These are phyloP conservation scores for Xiphorhynchus elegans DNA, from an alignment of 2,113 vertebrate genomes.

Conservation along the genomic window DNA sequence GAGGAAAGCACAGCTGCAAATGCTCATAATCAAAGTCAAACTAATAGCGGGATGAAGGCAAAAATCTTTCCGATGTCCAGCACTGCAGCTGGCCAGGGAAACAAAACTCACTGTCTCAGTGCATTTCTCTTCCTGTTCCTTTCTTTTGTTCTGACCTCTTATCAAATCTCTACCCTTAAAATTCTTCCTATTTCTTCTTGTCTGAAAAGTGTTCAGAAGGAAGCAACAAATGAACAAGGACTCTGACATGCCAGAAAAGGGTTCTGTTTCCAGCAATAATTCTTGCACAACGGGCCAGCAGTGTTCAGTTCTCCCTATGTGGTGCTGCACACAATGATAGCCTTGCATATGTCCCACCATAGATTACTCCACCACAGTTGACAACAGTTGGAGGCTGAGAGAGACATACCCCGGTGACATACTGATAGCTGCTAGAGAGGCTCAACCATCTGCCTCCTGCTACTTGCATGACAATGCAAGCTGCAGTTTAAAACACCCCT, in stretches of 20 bases:
- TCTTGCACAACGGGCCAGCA: background rate
- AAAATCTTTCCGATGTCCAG: background rate
- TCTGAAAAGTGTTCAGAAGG: background rate
- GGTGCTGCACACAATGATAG: background rate
- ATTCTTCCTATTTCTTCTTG: background rate
- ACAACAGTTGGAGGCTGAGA: slow-evolving; percentile 38
- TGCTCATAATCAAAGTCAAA: background rate
- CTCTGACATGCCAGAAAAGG: background rate
- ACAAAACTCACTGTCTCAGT: background rate
- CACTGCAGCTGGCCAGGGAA: background rate
- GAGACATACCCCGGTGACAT: background rate
- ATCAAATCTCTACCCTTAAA: background rate
- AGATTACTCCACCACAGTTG: slow-evolving; percentile 29
- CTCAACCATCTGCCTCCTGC: slow-evolving; percentile 29
- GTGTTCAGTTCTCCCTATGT: background rate
- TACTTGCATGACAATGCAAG: background rate
- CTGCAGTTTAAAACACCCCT: background rate
- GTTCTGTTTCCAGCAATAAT: background rate
- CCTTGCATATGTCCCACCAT: slow-evolving; percentile 8
- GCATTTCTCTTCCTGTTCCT: background rate
- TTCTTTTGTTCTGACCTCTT: background rate
- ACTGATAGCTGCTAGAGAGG: slow-evolving; percentile 1
- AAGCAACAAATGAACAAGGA: slow-evolving; percentile 35
- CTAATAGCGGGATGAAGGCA: background rate
- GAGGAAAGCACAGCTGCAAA: background rate